These are phyloP conservation scores for Malaclemys terrapin DNA, from an alignment of 2,113 vertebrate genomes.

Conservation along the genomic window DNA sequence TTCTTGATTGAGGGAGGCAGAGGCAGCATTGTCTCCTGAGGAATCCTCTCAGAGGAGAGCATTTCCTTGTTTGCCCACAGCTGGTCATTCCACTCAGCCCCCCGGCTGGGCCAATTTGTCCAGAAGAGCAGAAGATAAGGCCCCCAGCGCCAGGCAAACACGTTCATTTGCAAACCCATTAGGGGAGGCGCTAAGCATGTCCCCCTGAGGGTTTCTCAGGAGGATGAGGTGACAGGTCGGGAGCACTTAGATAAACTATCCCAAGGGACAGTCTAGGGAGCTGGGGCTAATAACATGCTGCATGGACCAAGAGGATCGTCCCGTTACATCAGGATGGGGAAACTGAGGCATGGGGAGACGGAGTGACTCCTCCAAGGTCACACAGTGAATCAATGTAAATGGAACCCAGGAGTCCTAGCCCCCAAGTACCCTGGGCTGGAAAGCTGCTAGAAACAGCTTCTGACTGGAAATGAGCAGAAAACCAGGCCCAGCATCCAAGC, in stretches of 20 bases:
- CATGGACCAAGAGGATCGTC: too few relatives aligned
- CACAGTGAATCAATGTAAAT: background rate
- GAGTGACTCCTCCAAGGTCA: background rate
- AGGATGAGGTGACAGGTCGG: background rate
- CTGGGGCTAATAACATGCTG: background rate
- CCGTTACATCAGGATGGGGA: background rate
- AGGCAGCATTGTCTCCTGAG: background rate
- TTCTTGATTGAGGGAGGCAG: background rate
- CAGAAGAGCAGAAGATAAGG: slow-evolving; percentile 28
- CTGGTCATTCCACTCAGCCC: background rate
- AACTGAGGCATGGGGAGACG: background rate
- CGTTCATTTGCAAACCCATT: slow-evolving; percentile 27
- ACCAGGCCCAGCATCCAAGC: background rate
- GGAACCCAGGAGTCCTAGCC: background rate
- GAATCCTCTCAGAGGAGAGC: background rate
- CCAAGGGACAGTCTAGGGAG: background rate
- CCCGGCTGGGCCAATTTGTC: background rate
- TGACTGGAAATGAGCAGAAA: background rate
- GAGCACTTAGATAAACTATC: background rate
- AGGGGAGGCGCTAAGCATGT: slow-evolving; percentile 44
- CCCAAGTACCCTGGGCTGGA: background rate
- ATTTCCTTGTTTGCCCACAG: background rate
- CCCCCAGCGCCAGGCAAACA: background rate
- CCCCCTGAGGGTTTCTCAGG: background rate
- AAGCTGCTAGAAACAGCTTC: background rate